These are phyloP conservation scores for Heterocephalus glaber DNA, from an alignment of 2,113 vertebrate species.

Conservation along the genomic window DNA sequence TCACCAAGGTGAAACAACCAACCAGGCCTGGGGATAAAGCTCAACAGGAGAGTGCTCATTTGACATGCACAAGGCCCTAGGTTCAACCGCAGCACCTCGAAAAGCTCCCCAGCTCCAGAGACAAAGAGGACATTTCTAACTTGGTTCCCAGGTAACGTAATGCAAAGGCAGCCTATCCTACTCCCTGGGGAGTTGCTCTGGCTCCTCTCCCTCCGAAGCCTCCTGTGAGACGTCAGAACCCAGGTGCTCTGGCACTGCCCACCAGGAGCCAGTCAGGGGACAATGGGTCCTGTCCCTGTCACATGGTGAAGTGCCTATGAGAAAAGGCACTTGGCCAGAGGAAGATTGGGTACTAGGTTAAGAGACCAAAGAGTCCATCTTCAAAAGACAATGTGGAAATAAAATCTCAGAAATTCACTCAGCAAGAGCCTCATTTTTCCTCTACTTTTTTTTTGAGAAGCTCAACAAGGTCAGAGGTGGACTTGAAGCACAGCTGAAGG, in stretches of 20 bases:
- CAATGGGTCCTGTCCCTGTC: not conserved
- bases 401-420: constrained; percentile 6
- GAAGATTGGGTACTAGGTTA: not conserved
- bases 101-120: not conserved
- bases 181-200: not conserved
- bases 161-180: not conserved
- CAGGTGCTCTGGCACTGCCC: not conserved
- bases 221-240: not conserved
- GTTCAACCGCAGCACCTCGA: not conserved
- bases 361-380: not conserved
- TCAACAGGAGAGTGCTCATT: not conserved
- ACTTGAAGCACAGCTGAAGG: not conserved
- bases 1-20: not conserved
- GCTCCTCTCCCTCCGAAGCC: not conserved
- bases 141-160: not conserved
- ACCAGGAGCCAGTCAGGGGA: not conserved
- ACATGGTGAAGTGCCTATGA: not conserved
- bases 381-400: constrained; percentile 19
- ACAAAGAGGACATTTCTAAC: not conserved
- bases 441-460: not conserved
- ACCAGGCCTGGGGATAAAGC: not conserved
- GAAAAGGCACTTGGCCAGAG: constrained; percentile 28
- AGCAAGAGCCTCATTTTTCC: constrained; percentile 25
- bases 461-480: not conserved
- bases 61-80: not conserved